phyloP scores from a whole-genome alignment of 2,888 invertebrate species.

The Hirtodrosophila confusa region DNA sequence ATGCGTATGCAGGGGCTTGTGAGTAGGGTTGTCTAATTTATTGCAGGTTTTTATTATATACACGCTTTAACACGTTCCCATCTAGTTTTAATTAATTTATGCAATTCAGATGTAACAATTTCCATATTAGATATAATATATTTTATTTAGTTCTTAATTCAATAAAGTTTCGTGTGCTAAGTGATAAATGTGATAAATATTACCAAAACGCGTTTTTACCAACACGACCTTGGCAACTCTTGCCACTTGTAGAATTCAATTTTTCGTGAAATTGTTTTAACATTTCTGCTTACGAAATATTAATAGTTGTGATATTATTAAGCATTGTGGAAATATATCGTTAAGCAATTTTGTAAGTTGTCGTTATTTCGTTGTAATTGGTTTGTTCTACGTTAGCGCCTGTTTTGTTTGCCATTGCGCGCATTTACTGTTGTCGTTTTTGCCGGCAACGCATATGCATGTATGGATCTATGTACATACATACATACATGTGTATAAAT shows the following conservation, averaged over 20 bases:
- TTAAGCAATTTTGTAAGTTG: constrained; percentile 14
- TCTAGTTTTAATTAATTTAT: too few relatives aligned
- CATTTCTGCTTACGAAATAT: not conserved
- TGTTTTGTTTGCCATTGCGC: not conserved
- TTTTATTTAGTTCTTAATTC: too few relatives aligned
- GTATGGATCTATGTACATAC: not conserved
- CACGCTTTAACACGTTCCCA: not conserved
- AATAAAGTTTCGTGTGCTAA: too few relatives aligned
- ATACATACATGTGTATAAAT: not conserved
- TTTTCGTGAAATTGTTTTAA: not conserved
- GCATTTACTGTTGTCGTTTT: constrained; percentile 5
- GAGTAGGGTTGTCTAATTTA: constrained; percentile 8
- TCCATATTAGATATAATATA: too few relatives aligned
- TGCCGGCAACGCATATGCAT: constrained; percentile 19
- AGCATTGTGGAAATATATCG: not conserved
- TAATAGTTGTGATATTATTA: not conserved
- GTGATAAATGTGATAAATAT: constrained; percentile 21
- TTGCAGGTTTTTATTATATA: constrained; percentile 14
- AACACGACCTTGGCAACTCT: constrained; percentile 22
- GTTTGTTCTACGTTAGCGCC: not conserved
- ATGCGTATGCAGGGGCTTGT: constrained; percentile 10
- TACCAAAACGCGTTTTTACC: constrained; percentile 3
- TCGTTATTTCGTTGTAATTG: not conserved
- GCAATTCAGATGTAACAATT: too few relatives aligned
- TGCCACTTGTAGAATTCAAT: constrained; percentile 13